Percentiles rank a stretch among this genome's conserved stretches.
Conservation (phyloP, 2,113 vertebrate species). For the Eretmodus cyanostictus region DNA sequence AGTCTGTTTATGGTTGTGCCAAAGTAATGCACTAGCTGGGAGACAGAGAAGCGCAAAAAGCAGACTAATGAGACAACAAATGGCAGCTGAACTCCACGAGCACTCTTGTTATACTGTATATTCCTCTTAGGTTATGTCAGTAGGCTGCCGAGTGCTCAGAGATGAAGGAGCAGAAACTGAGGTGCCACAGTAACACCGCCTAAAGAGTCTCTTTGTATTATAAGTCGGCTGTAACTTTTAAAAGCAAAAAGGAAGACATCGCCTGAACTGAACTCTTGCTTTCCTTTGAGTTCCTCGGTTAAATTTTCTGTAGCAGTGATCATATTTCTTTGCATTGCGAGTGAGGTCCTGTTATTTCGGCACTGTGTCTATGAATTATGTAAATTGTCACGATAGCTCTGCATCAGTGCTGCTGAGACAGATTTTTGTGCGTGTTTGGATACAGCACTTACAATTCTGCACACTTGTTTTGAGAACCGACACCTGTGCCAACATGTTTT, state of each 20-base stretch:
- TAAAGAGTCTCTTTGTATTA: conserved; percentile 25
- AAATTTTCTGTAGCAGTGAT: background rate
- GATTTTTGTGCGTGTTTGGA: background rate
- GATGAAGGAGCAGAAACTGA: conserved; percentile 13
- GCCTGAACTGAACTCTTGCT: background rate
- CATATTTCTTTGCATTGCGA: background rate
- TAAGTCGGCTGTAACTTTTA: background rate
- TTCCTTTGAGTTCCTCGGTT: background rate
- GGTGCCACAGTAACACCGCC: background rate
- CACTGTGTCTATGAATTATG: background rate
- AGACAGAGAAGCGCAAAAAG: background rate
- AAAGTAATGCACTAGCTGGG: background rate
- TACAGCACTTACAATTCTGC: background rate
- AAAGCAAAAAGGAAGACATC: background rate
- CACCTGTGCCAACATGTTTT: background rate
- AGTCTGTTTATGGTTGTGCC: background rate
- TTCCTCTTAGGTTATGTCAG: conserved; percentile 4
- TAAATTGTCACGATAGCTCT: background rate
- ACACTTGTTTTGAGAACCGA: background rate
- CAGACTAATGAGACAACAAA: conserved; percentile 37
- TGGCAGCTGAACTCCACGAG: conserved; percentile 14
- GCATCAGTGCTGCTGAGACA: background rate
- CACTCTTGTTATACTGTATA: background rate
- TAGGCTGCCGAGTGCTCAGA: background rate
- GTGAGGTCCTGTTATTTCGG: background rate